A percentile compares a stretch with the other conserved stretches of the same genome.
Conservation (phyloP, 2,113 vertebrate species). For the Clupea harengus region DNA sequence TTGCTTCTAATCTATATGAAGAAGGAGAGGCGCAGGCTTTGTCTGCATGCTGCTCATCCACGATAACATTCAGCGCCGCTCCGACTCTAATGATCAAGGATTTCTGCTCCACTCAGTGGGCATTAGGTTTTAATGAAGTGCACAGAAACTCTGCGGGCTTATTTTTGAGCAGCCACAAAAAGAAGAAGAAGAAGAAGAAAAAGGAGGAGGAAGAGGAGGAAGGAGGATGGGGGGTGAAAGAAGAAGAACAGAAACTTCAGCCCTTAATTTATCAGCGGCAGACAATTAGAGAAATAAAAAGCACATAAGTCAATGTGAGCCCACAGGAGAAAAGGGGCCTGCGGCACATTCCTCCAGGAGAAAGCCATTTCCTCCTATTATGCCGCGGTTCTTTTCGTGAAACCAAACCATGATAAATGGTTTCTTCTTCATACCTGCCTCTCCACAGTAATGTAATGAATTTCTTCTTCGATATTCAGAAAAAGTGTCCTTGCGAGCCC, state of each 20-base stretch:
- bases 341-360: conserved; percentile 28
- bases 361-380: conserved; percentile 49
- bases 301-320: conserved; percentile 50
- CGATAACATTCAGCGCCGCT: conserved; percentile 59
- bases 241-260: conserved; percentile 35
- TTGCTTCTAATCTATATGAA: conserved; percentile 44
- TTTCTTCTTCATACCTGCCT: conserved; percentile 37
- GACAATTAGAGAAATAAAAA: conserved; percentile 66
- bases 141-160: conserved; percentile 38
- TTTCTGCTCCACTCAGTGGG: conserved; percentile 23
- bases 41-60: conserved; percentile 45
- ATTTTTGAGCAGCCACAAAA: conserved; percentile 52
- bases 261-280: conserved; percentile 50
- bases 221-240: background rate
- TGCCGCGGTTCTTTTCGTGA: conserved; percentile 32
- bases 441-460: conserved; percentile 47
- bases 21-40: conserved; percentile 16
- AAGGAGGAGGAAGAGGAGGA: background rate
- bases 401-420: conserved; percentile 58
- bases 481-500: background rate
- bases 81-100: conserved; percentile 50
- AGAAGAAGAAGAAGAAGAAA: background rate
- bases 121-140: conserved; percentile 44
- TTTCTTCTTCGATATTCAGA: conserved; percentile 34
- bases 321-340: conserved; percentile 23